Conservation (phyloP, 2,797 vertebrate species). For the Ceryle rudis region DNA sequence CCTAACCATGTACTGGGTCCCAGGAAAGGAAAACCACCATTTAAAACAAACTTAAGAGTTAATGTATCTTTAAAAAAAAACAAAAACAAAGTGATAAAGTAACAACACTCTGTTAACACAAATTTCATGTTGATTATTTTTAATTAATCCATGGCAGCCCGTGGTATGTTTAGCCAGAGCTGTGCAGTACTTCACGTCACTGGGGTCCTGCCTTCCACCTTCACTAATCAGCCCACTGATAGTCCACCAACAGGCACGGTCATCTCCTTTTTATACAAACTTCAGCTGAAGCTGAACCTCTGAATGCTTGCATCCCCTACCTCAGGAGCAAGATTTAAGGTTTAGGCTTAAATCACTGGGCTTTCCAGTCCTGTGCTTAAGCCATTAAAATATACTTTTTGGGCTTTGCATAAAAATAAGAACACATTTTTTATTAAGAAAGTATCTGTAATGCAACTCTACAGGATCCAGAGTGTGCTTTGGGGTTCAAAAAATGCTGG, state of each 20-base stretch:
- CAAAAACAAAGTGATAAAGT: not conserved
- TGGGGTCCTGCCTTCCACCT: not conserved
- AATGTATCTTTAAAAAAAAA: not conserved
- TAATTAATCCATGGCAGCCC: not conserved
- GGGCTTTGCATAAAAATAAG: not conserved
- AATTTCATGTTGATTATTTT: not conserved
- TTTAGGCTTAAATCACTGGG: not conserved
- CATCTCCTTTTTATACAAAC: not conserved
- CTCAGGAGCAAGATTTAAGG: not conserved
- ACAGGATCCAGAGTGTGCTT: not conserved
- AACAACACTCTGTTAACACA: not conserved
- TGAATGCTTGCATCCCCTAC: not conserved
- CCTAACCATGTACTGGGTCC: not conserved
- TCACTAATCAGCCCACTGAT: not conserved
- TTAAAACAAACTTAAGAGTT: not conserved
- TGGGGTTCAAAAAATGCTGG: not conserved
- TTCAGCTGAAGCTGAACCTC: not conserved
- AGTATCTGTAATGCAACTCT: not conserved
- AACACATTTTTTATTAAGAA: not conserved
- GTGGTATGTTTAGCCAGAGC: not conserved
- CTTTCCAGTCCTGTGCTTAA: not conserved
- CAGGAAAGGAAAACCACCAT: not conserved
- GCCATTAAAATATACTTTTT: not conserved
- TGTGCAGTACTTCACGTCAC: not conserved
- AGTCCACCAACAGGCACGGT: not conserved